These are phyloP conservation scores for Euphonia xanthogaster DNA, from an alignment of 2,797 vertebrate species.

Conservation along the genomic window DNA sequence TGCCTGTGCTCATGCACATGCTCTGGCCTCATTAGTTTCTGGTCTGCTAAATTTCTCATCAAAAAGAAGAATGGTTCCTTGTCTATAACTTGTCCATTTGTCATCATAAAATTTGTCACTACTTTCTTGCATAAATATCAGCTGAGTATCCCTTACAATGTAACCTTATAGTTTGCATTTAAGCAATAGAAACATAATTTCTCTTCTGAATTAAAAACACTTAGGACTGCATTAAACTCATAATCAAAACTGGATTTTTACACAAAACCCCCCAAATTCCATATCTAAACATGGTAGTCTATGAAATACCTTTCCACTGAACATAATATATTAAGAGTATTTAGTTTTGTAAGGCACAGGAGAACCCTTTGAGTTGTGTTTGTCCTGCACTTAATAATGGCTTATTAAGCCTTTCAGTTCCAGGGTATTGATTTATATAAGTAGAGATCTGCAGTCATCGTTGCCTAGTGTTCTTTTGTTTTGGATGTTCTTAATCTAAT, in stretches of 20 bases:
- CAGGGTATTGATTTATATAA: neutral
- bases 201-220: neutral
- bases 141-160: neutral
- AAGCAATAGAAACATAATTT: neutral
- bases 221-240: neutral
- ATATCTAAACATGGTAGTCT: neutral
- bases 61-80: neutral
- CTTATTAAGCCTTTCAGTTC: neutral
- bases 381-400: neutral
- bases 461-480: neutral
- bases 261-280: neutral
- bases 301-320: neutral
- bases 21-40: neutral
- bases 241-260: neutral
- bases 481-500: neutral
- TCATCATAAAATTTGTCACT: neutral
- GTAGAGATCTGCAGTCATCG: neutral
- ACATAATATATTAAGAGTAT: neutral
- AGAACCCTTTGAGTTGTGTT: neutral
- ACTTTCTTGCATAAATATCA: neutral
- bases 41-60: neutral
- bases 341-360: neutral
- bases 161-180: neutral
- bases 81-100: neutral
- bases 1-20: neutral